These are phyloP conservation scores for Corydoras sp. DNA, from an alignment of 2,113 vertebrate genomes.

Conservation along the genomic window DNA sequence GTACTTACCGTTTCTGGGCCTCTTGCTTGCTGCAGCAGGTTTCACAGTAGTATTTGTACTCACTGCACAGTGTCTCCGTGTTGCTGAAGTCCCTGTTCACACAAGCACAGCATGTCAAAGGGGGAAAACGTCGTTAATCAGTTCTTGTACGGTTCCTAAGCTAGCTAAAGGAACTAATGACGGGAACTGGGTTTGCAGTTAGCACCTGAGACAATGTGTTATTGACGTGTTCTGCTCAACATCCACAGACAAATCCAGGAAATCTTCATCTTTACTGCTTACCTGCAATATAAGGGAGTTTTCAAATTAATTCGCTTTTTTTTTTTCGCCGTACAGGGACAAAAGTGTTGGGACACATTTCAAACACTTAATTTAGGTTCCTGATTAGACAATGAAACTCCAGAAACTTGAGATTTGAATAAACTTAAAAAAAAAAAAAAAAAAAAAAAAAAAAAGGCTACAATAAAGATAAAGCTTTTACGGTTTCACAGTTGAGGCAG, in stretches of 20 bases:
- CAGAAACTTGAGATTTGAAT: no score
- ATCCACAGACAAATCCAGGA: constrained; percentile 95
- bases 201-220: constrained; percentile 94
- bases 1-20: constrained; percentile 87
- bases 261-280: constrained; percentile 99
- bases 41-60: constrained; percentile 98
- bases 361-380: no score
- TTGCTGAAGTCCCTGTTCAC: constrained; percentile 92
- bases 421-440: not conserved
- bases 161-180: no score
- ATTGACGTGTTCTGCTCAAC: constrained; percentile 98
- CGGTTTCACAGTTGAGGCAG: constrained; percentile 98
- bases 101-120: constrained; percentile 9
- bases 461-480: constrained; percentile 55
- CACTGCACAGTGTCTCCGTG: constrained; percentile 94
- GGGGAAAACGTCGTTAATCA: not conserved
- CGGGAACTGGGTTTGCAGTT: no score
- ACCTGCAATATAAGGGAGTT: constrained; percentile 68
- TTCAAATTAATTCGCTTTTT: no score
- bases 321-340: no score
- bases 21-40: constrained; percentile 97
- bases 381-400: no score
- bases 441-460: not conserved
- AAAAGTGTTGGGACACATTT: no score
- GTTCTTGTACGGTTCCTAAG: no score